Percentiles rank a stretch among this genome's conserved stretches.
Conservation (phyloP, 2,888 invertebrate genomes). For the Monoplex corrugatus region DNA sequence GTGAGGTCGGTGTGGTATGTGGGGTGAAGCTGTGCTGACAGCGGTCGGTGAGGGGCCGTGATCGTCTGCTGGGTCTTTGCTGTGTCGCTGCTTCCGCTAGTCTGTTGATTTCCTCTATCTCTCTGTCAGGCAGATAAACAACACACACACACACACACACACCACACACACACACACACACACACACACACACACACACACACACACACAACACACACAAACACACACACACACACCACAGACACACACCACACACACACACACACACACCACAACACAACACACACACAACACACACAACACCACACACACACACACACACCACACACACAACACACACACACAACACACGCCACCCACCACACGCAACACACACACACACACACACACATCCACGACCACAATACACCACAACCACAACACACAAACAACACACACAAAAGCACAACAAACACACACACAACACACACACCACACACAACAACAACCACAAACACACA, state of each 20-base stretch:
- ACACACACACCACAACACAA: background rate
- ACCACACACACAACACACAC: too few species aligned
- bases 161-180: background rate
- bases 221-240: background rate
- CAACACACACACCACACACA: background rate
- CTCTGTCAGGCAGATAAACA: conserved; percentile 22
- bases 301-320: too few species aligned
- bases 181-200: background rate
- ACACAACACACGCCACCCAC: too few species aligned
- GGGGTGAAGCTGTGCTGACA: conserved; percentile 36
- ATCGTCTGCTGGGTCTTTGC: background rate
- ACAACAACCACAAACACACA: background rate
- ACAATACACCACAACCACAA: too few species aligned
- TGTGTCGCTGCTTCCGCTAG: background rate
- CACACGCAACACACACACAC: too few species aligned
- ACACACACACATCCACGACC: too few species aligned
- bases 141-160: too few species aligned
- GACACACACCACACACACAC: too few species aligned
- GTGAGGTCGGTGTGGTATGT: conserved; percentile 14
- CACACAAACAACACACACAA: too few species aligned
- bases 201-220: background rate
- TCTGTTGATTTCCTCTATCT: conserved; percentile 44
- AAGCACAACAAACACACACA: background rate
- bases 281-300: background rate
- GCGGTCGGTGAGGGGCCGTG: background rate